Base-by-base conservation (phyloP, 2,888 invertebrate species). In the Halocaridina rubra region DNA sequence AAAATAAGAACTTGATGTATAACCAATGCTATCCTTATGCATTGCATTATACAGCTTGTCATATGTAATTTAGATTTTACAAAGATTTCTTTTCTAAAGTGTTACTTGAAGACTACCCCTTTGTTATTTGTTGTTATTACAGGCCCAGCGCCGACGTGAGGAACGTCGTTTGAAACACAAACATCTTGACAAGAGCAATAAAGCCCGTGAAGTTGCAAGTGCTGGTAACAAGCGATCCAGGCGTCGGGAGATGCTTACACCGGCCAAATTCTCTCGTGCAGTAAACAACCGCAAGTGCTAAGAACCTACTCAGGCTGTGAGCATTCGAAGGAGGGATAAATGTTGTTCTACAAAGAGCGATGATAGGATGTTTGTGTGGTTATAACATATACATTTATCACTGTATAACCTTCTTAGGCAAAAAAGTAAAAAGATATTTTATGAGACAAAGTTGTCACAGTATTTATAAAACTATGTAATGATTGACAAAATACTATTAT, bases 271-370 rank as follows among this genome's bases (percentile, higher is more conserved):
- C 89, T 93, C 93, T 89, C 92, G 93, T 88, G 93, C 92, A 89
- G 93, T 93, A 91, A 93, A 93, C 90, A 93, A 93, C 90, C 93
- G 93, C 90, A 93, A 93, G 91, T 93, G 93, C 92, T 93, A 89
- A 86, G n/a, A n/a, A 53, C 27, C 5, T 76, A 8, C 67, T 24
- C 5, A 57, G 75, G 69, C 75, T 76, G 81, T 81, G 69, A 53
- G 75, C 64, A n/a, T n/a, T n/a, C n/a, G n/a, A n/a, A n/a, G n/a
- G n/a, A 67, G 76, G 76, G 76, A 59, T 81, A 72, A 32, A 71
- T 32, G 8, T 46, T 57, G 32, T 59, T 33, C 24, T 80, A 30
- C 16, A 5, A 53, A 30, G n/a, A 80, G 13, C n/a, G 53, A 19
- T 53, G 29, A 10, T n/a, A 29, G 24, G 30, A 57, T 27, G 29